Conservation (phyloP, 2,113 vertebrate species). For the Oreotrochilus melanogaster region DNA sequence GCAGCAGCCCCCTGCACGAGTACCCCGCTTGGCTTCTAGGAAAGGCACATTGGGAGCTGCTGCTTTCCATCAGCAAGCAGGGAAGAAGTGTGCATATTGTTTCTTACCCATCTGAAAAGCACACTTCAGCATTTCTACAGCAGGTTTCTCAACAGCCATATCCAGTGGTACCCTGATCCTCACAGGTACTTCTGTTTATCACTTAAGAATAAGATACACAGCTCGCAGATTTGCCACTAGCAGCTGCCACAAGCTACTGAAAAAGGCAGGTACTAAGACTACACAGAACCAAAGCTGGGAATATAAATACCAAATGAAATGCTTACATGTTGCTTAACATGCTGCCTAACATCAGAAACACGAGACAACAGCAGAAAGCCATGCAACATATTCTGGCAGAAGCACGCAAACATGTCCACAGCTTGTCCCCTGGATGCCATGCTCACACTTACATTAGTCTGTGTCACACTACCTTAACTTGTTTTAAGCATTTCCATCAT, state of each 20-base stretch:
- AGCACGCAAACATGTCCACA: constrained; percentile 71
- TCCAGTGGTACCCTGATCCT: neutral
- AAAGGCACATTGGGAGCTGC: neutral
- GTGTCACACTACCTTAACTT: constrained; percentile 81
- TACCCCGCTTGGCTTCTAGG: neutral
- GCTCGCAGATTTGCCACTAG: constrained; percentile 15
- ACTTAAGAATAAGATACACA: neutral
- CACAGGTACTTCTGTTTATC: neutral
- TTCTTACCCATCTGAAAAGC: neutral
- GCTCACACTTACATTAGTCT: constrained; percentile 81
- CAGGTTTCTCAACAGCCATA: neutral
- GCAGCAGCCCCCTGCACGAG: neutral
- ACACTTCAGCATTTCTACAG: neutral
- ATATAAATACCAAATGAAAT: neutral
- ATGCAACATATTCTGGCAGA: constrained; percentile 75
- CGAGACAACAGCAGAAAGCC: constrained; percentile 67
- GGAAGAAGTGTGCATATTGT: accelerated
- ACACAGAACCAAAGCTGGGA: constrained; percentile 18
- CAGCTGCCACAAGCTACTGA: constrained; percentile 28
- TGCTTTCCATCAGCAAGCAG: neutral
- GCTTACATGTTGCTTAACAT: constrained; percentile 64
- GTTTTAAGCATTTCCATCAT: constrained; percentile 87
- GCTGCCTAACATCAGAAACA: constrained; percentile 70
- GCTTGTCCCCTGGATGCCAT: constrained; percentile 68
- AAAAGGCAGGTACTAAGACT: neutral